These are phyloP conservation scores for Apamea crenata DNA, from an alignment of 2,888 invertebrate genomes.

Conservation along the genomic window DNA sequence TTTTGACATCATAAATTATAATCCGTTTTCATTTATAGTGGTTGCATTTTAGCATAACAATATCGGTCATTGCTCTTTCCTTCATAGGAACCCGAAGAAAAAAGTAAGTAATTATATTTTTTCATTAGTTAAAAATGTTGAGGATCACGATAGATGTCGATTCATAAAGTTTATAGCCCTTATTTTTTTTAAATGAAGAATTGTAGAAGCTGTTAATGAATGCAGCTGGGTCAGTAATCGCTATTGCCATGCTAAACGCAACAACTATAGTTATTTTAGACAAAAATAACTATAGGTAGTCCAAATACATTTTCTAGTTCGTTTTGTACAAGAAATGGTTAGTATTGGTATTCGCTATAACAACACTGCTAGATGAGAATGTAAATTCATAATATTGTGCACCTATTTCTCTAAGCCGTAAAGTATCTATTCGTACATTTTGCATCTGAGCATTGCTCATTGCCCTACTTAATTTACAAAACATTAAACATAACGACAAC, in stretches of 20 bases:
- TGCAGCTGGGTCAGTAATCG: not conserved
- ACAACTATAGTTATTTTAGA: not conserved
- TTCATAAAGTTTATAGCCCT: not conserved
- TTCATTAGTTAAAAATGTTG: not conserved
- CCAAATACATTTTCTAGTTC: not conserved
- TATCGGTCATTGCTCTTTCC: not conserved
- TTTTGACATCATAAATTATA: not conserved
- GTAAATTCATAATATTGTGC: not conserved
- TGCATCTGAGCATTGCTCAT: not conserved
- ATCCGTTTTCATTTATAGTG: not conserved
- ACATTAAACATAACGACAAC: not conserved
- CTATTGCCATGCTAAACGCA: not conserved
- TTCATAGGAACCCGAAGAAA: not conserved
- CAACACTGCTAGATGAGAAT: not conserved
- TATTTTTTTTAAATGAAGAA: not conserved
- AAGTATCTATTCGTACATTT: not conserved
- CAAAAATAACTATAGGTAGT: constrained; percentile 6
- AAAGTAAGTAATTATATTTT: not conserved
- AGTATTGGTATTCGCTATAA: not conserved
- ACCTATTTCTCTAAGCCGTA: too few species aligned
- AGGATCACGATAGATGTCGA: not conserved
- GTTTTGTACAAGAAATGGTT: constrained; percentile 6
- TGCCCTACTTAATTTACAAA: not conserved
- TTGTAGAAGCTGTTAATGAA: not conserved
- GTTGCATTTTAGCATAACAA: constrained; percentile 5